Evolutionary conservation across 2,888 invertebrate species (phyloP).

Genomic region (Drosophila mimica): DNA sequence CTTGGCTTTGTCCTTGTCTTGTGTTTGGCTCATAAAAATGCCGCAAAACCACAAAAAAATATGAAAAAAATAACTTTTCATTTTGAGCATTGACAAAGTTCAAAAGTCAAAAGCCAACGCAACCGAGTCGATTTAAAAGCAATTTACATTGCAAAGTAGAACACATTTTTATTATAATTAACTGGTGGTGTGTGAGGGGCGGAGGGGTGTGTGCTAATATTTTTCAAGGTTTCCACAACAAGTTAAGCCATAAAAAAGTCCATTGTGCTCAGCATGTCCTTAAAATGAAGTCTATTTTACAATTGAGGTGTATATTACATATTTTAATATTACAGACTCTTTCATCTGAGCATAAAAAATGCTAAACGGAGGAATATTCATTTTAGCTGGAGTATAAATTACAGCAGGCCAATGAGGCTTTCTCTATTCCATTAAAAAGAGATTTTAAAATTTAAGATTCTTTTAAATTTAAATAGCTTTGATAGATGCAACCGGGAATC

Average conservation of each 20-base stretch:
- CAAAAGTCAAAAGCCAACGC: slow-evolving; percentile 60
- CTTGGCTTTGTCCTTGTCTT: slow-evolving; percentile 21
- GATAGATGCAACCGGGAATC: neutral
- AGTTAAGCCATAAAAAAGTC: slow-evolving; percentile 16
- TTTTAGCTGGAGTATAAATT: neutral
- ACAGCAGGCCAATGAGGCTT: neutral
- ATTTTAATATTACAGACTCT: neutral
- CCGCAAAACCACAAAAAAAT: slow-evolving; percentile 28
- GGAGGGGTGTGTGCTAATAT: neutral
- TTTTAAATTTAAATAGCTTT: neutral
- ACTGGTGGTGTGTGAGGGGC: slow-evolving; percentile 32
- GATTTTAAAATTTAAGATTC: neutral
- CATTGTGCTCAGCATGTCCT: slow-evolving; percentile 19
- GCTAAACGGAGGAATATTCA: neutral
- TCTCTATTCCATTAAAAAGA: neutral
- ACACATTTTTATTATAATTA: slow-evolving; percentile 71
- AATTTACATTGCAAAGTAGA: slow-evolving; percentile 74
- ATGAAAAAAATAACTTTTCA: slow-evolving; percentile 21
- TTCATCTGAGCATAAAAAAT: neutral
- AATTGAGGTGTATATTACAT: neutral
- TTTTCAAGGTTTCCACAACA: slow-evolving; percentile 9
- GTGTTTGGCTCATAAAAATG: slow-evolving; percentile 62
- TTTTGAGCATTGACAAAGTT: slow-evolving; percentile 58
- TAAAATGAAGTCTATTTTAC: slow-evolving; percentile 1
- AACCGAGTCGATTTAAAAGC: slow-evolving; percentile 66